These are phyloP conservation scores for Halichoerus grypus DNA, from an alignment of 2,113 vertebrate species.

Conservation along the genomic window DNA sequence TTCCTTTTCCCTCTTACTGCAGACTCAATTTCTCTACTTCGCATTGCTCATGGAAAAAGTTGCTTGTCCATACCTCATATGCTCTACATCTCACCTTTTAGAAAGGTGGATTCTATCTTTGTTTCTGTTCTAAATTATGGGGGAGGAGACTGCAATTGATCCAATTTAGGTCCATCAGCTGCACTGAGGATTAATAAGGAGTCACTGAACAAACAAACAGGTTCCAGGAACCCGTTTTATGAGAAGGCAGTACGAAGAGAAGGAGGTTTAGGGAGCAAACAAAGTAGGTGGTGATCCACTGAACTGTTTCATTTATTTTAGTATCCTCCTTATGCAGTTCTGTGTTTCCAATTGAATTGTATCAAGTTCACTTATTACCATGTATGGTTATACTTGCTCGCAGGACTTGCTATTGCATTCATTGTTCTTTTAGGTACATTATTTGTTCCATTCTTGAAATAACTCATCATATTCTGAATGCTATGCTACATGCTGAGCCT, in stretches of 20 bases:
- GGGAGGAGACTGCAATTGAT: neutral
- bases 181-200: neutral
- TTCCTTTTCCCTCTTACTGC: neutral
- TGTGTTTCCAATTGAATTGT: neutral
- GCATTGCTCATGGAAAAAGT: neutral
- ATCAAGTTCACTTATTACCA: neutral
- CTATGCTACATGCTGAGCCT: neutral
- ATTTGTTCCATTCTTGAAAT: neutral
- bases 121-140: neutral
- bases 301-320: neutral
- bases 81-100: neutral
- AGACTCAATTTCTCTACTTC: neutral
- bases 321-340: neutral
- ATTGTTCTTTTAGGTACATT: neutral
- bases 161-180: neutral
- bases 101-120: neutral
- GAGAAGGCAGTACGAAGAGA: neutral
- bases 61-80: neutral
- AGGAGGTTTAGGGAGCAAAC: neutral
- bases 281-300: neutral
- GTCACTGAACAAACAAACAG: neutral
- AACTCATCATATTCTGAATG: neutral
- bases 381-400: neutral
- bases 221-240: slow-evolving; percentile 3
- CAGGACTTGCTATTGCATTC: neutral